These are phyloP conservation scores for Bombus ignitus DNA, from an alignment of 1,140 invertebrate genomes.

Conservation along the genomic window DNA sequence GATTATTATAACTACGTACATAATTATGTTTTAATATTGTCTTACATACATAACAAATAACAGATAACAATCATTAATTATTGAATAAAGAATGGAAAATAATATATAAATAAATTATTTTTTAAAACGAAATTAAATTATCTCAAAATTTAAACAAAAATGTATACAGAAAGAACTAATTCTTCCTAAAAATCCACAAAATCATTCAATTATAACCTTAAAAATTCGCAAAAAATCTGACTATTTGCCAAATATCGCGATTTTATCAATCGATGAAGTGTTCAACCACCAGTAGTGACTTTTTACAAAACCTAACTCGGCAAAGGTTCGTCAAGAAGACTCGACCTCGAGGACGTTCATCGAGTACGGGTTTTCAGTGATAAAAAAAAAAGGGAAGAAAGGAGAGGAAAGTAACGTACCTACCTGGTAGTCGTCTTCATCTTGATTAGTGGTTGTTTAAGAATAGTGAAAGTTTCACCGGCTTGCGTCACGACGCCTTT, in stretches of 20 bases:
- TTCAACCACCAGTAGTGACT: background rate
- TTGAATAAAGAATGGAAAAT: background rate
- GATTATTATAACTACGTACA: background rate
- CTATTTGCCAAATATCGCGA: background rate
- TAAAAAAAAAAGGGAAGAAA: background rate
- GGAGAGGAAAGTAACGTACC: background rate
- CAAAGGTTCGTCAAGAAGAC: background rate
- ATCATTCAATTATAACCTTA: background rate
- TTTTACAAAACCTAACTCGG: constrained; percentile 7
- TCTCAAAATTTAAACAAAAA: background rate
- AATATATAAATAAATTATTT: background rate
- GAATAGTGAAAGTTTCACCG: constrained; percentile 49
- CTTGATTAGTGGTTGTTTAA: constrained; percentile 46
- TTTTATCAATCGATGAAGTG: background rate
- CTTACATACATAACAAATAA: background rate
- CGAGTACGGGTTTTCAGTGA: background rate
- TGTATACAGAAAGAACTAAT: background rate
- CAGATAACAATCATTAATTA: background rate
- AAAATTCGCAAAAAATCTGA: background rate
- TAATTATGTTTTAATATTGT: background rate
- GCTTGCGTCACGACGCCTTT: constrained; percentile 48
- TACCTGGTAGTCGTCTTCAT: constrained; percentile 37
- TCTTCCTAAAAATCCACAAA: background rate
- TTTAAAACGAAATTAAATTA: background rate
- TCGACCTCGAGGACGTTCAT: constrained; percentile 25